A percentile compares a stretch with the other conserved stretches of the same genome.
phyloP scores from a whole-genome alignment of 92 coral and sea anemone species.

The Micromussa lordhowensis region DNA sequence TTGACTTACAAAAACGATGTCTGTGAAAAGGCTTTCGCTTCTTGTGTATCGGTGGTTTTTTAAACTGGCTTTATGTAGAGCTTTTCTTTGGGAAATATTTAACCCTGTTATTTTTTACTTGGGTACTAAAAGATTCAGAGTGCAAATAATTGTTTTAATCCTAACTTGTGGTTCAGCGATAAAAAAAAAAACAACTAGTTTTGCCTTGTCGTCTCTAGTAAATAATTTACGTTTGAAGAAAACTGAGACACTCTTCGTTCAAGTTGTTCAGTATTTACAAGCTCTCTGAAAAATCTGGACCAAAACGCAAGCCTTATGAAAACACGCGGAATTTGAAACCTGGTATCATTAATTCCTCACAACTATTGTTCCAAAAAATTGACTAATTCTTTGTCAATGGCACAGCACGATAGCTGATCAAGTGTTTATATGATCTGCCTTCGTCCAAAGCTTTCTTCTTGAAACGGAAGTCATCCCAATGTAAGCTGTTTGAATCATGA shows the following conservation, averaged over 20 bases:
- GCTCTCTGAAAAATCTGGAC: not conserved
- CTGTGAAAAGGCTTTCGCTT: not conserved
- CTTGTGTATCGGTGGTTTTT: not conserved
- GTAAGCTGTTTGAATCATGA: not conserved
- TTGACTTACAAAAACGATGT: not conserved
- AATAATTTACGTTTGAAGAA: not conserved
- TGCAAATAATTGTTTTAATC: not conserved
- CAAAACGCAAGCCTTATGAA: not conserved
- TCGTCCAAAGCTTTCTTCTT: not conserved
- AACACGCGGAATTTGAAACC: not conserved
- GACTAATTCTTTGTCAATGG: not conserved
- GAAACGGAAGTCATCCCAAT: not conserved
- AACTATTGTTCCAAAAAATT: not conserved
- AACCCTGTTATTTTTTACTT: not conserved
- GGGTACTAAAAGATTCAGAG: not conserved
- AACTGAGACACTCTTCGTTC: not conserved
- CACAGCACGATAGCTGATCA: not conserved
- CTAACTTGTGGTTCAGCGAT: not conserved
- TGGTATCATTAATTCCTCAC: conserved; percentile 7
- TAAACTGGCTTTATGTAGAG: not conserved
- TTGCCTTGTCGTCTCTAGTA: not conserved
- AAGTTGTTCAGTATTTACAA: not conserved
- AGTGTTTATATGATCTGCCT: not conserved
- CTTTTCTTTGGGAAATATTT: not conserved
- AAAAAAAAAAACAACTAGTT: not conserved